Percentiles rank a stretch among this genome's conserved stretches.
These are phyloP conservation scores for Ptilorrhoa leucosticta DNA, from an alignment of 2,113 vertebrate species.

Conservation along the genomic window DNA sequence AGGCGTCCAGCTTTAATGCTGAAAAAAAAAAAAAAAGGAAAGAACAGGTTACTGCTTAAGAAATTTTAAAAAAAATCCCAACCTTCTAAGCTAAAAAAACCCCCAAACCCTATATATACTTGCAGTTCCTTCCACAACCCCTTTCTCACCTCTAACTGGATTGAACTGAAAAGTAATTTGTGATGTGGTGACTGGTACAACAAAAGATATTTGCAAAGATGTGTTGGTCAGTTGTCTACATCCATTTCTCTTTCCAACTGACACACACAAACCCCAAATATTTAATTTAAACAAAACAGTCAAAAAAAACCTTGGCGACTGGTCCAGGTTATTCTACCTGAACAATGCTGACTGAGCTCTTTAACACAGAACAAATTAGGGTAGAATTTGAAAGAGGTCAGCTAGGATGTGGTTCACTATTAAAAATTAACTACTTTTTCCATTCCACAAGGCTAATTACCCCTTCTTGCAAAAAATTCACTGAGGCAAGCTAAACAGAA, in stretches of 20 bases:
- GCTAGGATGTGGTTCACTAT: neutral
- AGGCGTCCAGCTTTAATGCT: slow-evolving; percentile 92
- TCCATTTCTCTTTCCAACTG: neutral
- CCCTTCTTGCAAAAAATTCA: neutral
- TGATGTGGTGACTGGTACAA: neutral
- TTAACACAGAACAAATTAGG: neutral
- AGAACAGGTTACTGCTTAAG: neutral
- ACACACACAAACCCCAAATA: neutral
- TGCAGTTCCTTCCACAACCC: neutral
- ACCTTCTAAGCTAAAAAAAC: neutral
- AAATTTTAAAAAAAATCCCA: neutral
- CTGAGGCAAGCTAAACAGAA: neutral
- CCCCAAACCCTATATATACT: neutral
- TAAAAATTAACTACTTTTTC: neutral
- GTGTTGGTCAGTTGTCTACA: neutral
- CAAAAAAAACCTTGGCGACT: neutral
- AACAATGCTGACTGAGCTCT: neutral
- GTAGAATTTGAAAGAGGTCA: neutral
- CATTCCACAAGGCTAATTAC: neutral
- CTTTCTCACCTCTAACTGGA: neutral
- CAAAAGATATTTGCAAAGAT: neutral
- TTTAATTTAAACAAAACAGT: neutral
- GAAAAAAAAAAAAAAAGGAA: slow-evolving; percentile 16
- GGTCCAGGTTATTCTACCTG: neutral
- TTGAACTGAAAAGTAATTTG: neutral